Conservation (phyloP, 2,797 vertebrate genomes). For the Callimico goeldii region DNA sequence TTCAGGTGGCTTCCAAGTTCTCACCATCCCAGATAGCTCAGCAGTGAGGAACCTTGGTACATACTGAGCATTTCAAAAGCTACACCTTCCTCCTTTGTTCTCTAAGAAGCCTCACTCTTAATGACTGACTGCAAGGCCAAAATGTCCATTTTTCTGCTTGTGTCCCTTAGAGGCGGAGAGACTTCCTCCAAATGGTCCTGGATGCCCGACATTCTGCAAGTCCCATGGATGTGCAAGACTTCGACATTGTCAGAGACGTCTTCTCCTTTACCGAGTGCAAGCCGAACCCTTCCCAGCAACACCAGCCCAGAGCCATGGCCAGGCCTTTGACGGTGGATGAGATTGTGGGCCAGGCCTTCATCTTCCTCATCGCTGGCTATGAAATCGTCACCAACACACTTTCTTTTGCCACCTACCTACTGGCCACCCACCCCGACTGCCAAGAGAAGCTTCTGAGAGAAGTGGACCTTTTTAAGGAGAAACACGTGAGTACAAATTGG, state of each 20-base stretch:
- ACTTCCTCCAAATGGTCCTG: constrained; percentile 96
- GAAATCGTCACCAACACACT: constrained; percentile 93
- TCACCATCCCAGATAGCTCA: neutral
- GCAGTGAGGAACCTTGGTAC: accelerated
- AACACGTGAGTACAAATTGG: constrained; percentile 88
- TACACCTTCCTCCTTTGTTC: accelerated
- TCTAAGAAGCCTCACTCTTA: neutral
- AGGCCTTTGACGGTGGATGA: constrained; percentile 91
- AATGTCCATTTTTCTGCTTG: neutral
- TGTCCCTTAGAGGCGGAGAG: constrained; percentile 88
- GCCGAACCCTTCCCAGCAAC: neutral
- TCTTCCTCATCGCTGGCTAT: constrained; percentile 95
- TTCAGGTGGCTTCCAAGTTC: neutral
- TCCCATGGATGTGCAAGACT: constrained; percentile 79
- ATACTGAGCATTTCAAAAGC: neutral
- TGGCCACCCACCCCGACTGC: constrained; percentile 91
- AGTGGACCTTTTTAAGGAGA: constrained; percentile 90
- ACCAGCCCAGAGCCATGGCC: constrained; percentile 62
- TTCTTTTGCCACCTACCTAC: constrained; percentile 92
- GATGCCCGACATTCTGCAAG: constrained; percentile 84
- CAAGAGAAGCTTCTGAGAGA: constrained; percentile 90
- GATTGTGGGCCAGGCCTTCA: constrained; percentile 93
- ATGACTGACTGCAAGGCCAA: neutral
- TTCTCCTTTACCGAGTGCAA: constrained; percentile 50
- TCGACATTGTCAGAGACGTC: constrained; percentile 80